Evolutionary conservation across 2,888 invertebrate species (phyloP).

Genomic region (Diogma glabrata): DNA sequence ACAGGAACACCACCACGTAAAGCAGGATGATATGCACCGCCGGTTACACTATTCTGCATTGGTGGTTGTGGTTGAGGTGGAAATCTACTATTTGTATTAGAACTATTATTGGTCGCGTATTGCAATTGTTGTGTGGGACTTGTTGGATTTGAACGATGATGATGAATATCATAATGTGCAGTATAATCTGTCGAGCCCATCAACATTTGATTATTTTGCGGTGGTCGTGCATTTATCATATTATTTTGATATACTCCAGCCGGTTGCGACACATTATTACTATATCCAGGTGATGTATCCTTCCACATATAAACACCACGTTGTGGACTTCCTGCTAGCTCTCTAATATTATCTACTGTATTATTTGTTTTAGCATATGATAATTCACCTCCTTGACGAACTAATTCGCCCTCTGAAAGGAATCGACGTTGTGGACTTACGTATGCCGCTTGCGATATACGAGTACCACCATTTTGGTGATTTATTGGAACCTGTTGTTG

Average conservation of each 20-base stretch:
- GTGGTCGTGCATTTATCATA: constrained; percentile 17
- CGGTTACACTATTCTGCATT: constrained; percentile 10
- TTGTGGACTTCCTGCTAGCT: constrained; percentile 79
- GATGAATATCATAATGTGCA: constrained; percentile 38
- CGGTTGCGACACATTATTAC: constrained; percentile 13
- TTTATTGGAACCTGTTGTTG: constrained; percentile 22
- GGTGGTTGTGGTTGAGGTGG: constrained; percentile 18
- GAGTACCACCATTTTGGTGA: constrained; percentile 19
- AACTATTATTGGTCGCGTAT: constrained; percentile 17
- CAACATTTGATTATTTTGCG: not conserved
- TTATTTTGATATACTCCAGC: constrained; percentile 18
- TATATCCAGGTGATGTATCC: constrained; percentile 57
- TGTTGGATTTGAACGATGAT: constrained; percentile 60
- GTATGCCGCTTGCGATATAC: constrained; percentile 30
- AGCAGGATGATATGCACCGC: constrained; percentile 45
- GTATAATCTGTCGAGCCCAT: constrained; percentile 31
- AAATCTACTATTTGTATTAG: constrained; percentile 17
- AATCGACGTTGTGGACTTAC: constrained; percentile 64
- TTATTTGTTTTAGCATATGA: constrained; percentile 58
- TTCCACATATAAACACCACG: constrained; percentile 71
- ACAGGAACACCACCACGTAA: constrained; percentile 56
- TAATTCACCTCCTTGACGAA: constrained; percentile 51
- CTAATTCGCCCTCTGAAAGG: constrained; percentile 71
- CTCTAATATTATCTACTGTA: constrained; percentile 76
- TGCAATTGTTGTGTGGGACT: constrained; percentile 46